Conservation (phyloP, 2,113 vertebrate genomes). For the Siniperca knerii region DNA sequence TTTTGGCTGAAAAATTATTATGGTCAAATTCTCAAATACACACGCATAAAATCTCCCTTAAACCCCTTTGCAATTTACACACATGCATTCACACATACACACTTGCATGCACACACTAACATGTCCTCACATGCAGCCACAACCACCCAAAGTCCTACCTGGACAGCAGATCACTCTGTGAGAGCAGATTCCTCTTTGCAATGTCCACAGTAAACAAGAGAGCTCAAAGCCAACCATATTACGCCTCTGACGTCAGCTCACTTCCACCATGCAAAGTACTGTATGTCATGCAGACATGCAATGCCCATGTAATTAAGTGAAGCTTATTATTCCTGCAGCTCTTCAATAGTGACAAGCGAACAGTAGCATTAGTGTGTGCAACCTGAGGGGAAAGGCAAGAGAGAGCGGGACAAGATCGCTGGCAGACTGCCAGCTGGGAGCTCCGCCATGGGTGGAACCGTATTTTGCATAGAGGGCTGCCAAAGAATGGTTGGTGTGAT, state of each 20-base stretch:
- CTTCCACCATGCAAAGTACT: conserved; percentile 85
- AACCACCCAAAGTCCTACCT: conserved; percentile 59
- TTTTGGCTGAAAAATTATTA: not conserved
- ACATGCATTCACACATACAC: conserved; percentile 23
- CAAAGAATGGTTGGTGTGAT: conserved; percentile 48
- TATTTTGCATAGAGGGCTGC: conserved; percentile 38
- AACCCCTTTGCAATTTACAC: conserved; percentile 15
- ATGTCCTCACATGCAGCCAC: conserved; percentile 38
- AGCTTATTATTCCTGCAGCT: conserved; percentile 58
- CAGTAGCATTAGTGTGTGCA: conserved; percentile 73
- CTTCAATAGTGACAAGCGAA: conserved; percentile 68
- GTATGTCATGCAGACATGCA: conserved; percentile 91
- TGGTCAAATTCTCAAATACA: not conserved
- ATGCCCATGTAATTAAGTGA: conserved; percentile 62
- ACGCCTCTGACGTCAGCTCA: conserved; percentile 34
- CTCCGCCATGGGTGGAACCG: conserved; percentile 51
- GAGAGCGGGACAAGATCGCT: conserved; percentile 35
- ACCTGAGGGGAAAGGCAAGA: conserved; percentile 47
- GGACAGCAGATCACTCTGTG: conserved; percentile 28
- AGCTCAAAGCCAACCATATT: conserved; percentile 32
- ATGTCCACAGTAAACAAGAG: conserved; percentile 27
- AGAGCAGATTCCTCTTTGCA: conserved; percentile 41
- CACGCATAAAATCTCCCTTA: not conserved
- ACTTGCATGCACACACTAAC: conserved; percentile 9
- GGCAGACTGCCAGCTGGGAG: conserved; percentile 50